phyloP scores from a whole-genome alignment of 2,113 vertebrate genomes.

The Scortum barcoo region DNA sequence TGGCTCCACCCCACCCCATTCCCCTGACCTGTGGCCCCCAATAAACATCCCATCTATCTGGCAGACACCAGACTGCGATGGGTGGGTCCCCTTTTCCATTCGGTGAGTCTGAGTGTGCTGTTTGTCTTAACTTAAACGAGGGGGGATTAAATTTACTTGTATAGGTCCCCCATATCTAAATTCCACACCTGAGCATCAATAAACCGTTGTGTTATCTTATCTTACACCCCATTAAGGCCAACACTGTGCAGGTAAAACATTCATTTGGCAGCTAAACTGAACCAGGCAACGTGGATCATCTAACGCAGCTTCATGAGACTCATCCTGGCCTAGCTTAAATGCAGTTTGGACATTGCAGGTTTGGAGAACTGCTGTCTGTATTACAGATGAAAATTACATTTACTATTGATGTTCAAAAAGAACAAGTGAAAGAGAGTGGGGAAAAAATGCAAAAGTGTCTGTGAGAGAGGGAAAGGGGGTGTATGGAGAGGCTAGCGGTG shows the following conservation, averaged over 20 bases:
- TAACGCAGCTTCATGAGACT: not conserved
- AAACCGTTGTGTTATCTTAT: conserved; percentile 34
- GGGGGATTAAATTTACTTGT: conserved; percentile 24
- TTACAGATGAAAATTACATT: conserved; percentile 1
- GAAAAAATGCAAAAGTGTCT: not conserved
- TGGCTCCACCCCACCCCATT: conserved; percentile 69
- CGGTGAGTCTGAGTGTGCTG: conserved; percentile 42
- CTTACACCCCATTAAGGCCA: conserved; percentile 20
- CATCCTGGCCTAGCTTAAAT: not conserved
- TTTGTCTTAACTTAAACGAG: conserved; percentile 53
- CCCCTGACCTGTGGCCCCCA: conserved; percentile 76
- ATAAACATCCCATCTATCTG: conserved; percentile 80
- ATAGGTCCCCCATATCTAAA: conserved; percentile 13
- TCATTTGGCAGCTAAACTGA: conserved; percentile 10
- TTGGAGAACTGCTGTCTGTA: conserved; percentile 11
- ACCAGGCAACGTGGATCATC: not conserved
- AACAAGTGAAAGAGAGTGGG: not conserved
- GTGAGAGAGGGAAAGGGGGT: not conserved
- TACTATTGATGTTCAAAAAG: not conserved
- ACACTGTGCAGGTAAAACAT: conserved; percentile 21
- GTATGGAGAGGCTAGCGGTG: not conserved
- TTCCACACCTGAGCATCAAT: not conserved
- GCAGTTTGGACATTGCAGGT: not conserved
- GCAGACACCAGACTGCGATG: conserved; percentile 63
- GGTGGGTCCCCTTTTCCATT: conserved; percentile 62